Evolutionary conservation across 2,888 invertebrate species (phyloP).

Genomic region (Caenorhabditis becei): DNA sequence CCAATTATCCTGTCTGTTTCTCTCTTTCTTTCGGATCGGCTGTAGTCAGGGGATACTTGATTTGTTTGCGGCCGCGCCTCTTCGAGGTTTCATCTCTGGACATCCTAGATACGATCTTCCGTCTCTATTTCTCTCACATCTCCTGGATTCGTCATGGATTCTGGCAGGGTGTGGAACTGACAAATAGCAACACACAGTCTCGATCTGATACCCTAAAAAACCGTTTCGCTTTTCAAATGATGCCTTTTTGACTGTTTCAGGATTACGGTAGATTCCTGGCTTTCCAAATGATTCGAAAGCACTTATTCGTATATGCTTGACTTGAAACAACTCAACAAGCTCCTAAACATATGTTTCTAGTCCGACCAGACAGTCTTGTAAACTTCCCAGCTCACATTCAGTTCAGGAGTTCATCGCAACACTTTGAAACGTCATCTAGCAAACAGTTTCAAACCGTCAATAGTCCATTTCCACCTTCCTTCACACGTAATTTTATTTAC

Average conservation of each 20-base stretch:
- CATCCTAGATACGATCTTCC: conserved; percentile 28
- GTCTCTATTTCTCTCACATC: conserved; percentile 18
- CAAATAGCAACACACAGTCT: neutral
- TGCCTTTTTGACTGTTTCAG: too few relatives aligned
- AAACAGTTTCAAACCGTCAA: neutral
- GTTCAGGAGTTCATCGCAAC: too few relatives aligned
- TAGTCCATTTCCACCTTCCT: neutral
- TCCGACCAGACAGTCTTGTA: too few relatives aligned
- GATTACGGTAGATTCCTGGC: too few relatives aligned
- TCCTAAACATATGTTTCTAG: too few relatives aligned
- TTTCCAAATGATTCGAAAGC: too few relatives aligned
- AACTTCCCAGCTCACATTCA: too few relatives aligned
- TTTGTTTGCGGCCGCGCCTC: conserved; percentile 31
- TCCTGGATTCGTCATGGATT: conserved; percentile 3
- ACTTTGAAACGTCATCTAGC: too few relatives aligned
- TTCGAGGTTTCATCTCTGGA: conserved; percentile 44
- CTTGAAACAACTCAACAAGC: too few relatives aligned
- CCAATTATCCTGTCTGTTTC: conserved; percentile 39
- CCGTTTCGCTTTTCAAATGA: neutral
- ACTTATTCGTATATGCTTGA: too few relatives aligned
- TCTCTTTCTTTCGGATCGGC: neutral
- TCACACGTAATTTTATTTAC: conserved; percentile 49
- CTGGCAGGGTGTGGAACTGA: neutral
- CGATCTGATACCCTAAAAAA: neutral
- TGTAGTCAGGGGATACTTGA: conserved; percentile 24